Percentiles rank a stretch among this genome's conserved stretches.
phyloP scores from a whole-genome alignment of 2,113 vertebrate genomes.

The Mormyrus iriodes region DNA sequence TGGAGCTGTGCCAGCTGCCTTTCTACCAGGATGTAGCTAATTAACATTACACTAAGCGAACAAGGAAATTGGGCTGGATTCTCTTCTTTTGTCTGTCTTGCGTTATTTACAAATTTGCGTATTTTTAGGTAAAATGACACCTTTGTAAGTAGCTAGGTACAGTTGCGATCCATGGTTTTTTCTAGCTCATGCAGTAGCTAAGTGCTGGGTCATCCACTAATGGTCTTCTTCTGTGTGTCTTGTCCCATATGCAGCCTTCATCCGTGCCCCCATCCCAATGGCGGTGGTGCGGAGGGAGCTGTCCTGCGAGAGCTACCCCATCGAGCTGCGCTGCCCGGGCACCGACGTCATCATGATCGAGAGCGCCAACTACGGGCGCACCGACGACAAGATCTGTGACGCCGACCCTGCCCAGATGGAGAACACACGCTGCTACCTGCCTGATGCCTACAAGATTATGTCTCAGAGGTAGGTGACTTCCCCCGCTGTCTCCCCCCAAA shows the following conservation, averaged over 20 bases:
- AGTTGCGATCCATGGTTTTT: not conserved
- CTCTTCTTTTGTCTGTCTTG: not conserved
- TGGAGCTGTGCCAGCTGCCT: not conserved
- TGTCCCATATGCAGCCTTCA: constrained; percentile 70
- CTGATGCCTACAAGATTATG: constrained; percentile 99
- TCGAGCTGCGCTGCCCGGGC: constrained; percentile 93
- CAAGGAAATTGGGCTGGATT: not conserved
- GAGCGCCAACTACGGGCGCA: constrained; percentile 97
- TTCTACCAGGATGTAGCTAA: not conserved
- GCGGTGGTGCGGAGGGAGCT: constrained; percentile 94
- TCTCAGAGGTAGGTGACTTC: constrained; percentile 77
- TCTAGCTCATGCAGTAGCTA: not conserved
- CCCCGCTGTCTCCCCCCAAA: not conserved
- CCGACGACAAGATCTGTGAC: constrained; percentile 96
- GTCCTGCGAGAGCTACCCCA: constrained; percentile 95
- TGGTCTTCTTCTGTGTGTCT: not conserved
- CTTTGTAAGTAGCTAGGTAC: no score
- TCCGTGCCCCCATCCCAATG: constrained; percentile 93
- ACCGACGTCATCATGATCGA: constrained; percentile 99
- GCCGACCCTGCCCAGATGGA: constrained; percentile 98
- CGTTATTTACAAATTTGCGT: not conserved
- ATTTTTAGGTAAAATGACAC: not conserved
- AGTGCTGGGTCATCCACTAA: not conserved
- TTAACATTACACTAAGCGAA: not conserved
- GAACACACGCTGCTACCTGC: constrained; percentile 95